Conservation (phyloP, 53 echinoderm and acorn worm species). For the Hippasteria phrygiana region DNA sequence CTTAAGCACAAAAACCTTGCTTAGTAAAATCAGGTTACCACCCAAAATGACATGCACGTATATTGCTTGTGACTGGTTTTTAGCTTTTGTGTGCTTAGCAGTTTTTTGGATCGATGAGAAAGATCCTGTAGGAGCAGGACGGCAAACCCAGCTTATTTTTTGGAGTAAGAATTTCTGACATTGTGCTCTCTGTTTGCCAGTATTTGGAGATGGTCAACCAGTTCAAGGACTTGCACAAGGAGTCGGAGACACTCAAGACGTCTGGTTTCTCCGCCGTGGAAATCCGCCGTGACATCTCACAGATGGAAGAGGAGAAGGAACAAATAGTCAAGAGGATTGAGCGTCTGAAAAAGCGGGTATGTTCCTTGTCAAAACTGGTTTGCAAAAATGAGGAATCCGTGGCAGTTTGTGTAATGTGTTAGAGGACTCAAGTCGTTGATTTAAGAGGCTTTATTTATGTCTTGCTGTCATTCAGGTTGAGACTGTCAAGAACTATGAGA, state of each 20-base stretch:
- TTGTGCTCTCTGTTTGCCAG: no score
- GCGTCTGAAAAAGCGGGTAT: constrained; percentile 92
- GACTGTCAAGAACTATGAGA: constrained; percentile 88
- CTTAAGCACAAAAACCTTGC: no score
- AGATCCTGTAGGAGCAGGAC: no score
- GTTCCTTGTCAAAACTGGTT: background rate
- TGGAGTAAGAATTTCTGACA: no score
- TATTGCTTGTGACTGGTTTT: background rate
- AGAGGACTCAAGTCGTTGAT: background rate
- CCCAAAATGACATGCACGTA: no score
- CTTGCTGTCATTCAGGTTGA: constrained; percentile 76
- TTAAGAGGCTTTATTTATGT: background rate
- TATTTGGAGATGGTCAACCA: constrained; percentile 85
- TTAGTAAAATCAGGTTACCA: no score
- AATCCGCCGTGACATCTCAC: constrained; percentile 90
- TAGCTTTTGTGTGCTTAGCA: no score
- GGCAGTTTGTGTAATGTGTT: background rate
- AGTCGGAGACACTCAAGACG: constrained; percentile 82
- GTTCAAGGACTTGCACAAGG: constrained; percentile 93
- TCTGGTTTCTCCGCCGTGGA: constrained; percentile 94
- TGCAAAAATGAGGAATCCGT: background rate
- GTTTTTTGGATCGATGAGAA: no score
- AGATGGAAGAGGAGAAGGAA: constrained; percentile 98
- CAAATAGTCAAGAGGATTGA: constrained; percentile 94
- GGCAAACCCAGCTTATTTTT: background rate